Evolutionary conservation across 2,113 vertebrate genomes (phyloP).

Genomic region (Cheilinus undulatus): DNA sequence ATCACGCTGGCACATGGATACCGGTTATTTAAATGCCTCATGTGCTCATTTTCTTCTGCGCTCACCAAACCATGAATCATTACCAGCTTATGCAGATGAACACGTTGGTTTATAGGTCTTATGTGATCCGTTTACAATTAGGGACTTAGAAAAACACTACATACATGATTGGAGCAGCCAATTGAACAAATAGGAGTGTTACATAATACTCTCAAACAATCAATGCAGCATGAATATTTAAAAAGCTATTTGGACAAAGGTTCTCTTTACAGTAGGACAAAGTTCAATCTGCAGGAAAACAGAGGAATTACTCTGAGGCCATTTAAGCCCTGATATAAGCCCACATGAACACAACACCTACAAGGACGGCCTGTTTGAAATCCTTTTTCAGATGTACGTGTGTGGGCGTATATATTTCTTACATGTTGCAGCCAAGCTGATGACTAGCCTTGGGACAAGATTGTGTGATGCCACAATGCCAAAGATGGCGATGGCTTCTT

Average conservation of each 20-base stretch:
- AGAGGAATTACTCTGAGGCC: conserved; percentile 40
- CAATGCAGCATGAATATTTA: conserved; percentile 57
- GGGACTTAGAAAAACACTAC: conserved; percentile 12
- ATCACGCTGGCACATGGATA: conserved; percentile 38
- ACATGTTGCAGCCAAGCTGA: conserved; percentile 68
- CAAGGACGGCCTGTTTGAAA: conserved; percentile 47
- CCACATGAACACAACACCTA: conserved; percentile 53
- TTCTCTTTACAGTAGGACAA: conserved; percentile 39
- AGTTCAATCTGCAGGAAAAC: conserved; percentile 47
- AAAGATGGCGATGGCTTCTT: conserved; percentile 34
- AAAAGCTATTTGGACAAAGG: conserved; percentile 21
- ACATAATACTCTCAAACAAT: conserved; percentile 52
- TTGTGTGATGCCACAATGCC: conserved; percentile 55
- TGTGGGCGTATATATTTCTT: conserved; percentile 67
- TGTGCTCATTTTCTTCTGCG: conserved; percentile 21
- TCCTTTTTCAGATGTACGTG: conserved; percentile 55
- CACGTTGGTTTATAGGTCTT: conserved; percentile 36
- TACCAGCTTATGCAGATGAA: conserved; percentile 67
- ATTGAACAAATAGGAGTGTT: conserved; percentile 49
- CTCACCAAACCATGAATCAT: conserved; percentile 56
- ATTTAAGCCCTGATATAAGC: conserved; percentile 43
- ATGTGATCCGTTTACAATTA: conserved; percentile 56
- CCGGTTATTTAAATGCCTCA: conserved; percentile 45
- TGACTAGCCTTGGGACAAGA: conserved; percentile 74
- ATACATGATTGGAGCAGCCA: conserved; percentile 20